Base-by-base conservation (phyloP, 64 coral and sea anemone genomes). In the Trachythela sp. region DNA sequence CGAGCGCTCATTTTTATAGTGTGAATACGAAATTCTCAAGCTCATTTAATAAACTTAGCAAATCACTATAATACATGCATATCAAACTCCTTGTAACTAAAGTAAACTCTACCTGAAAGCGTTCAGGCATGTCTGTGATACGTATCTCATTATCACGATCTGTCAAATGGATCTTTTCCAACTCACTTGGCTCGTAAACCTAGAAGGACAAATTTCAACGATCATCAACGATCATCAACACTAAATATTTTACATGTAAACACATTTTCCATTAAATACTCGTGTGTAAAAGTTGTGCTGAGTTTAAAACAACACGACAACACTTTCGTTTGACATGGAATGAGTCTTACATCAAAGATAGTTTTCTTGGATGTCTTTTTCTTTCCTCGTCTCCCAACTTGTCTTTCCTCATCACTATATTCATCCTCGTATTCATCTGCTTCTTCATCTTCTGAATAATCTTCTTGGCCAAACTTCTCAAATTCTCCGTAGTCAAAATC, bases 121-220 rank as follows among this genome's bases (percentile, higher is more conserved):
- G 91, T 83, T 99, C 95, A 49, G 95, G 95, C 30, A 99, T 84
- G 70, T 99, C 95, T 30, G 88, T 90, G 34, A 88, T 89, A 58
- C 90, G 91, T 26, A 99, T 93, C 76, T 94, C 88, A 89, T 90
- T 92, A 84, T 99, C 95, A 68, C 80, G 92, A 49, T 87, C 89
- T 29, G 95, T 99, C 40, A 99, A 93, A 91, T 94, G 92, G 33
- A 93, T 93, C 45, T 99, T 99, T 45, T 99, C 95, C 70, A 99
- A 83, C 84, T 99, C 95, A 99, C 95, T 99, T 87, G 95, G 95
- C 90, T 99, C 95, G 94, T 94, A 99, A 13, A 99, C 93, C 95
- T 97, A 42, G 7, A 36, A 24, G 54, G 26, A 64, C 4, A 27
- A 64, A 64, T 8, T 64, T n/a, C 7, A 64, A 7, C 22, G 3